Base-by-base conservation (phyloP, 2,888 invertebrate species). In the Limnephilus auricula region DNA sequence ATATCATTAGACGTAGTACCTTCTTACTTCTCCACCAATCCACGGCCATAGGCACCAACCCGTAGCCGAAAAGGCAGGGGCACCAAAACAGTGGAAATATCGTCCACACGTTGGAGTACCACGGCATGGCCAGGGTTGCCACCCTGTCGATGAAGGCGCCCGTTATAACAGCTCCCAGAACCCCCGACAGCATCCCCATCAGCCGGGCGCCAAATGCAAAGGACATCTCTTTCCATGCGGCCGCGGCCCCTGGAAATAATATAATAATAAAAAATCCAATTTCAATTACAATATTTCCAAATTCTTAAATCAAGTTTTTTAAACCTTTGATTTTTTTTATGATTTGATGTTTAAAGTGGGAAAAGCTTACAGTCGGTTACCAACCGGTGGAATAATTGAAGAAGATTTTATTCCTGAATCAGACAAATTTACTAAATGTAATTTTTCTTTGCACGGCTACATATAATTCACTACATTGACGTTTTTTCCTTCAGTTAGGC, bases 21-120 rank as follows among this genome's bases (percentile, higher is more conserved):
- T 90, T 91, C 45, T 91, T 89, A 13, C 30, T n/a, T 86, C 92
- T 90, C 91, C 90, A 92, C 1, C 50, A 78, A 85, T 92, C 89
- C 30, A 91, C 83, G 10, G 90, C 37, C 25, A 89, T 18, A 3
- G 86, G 89, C 25, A 90, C 84, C 30, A 91, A 40, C 25, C 83
- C 86, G 37, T 87, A 90, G 2, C 34, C 85, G 32, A 82, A 88
- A 9, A 92, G 25, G 18, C 82, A 31, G 6, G 92, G 92, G 80
- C 91, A 91, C 91, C 91, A 92, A 78, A 91, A 92, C 10, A 91
- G 85, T 4, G 92, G 92, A 80, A 92, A 92, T n/a, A 92, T 90
- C 25, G 91, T 82, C 91, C 91, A 91, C 25, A 91, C 88, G 65
- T 92, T 90, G n/a, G 90, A 91, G 65, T 86, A 92, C 92, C 92